Conservation (phyloP, 2,888 invertebrate species). For the Schizaphis graminum region DNA sequence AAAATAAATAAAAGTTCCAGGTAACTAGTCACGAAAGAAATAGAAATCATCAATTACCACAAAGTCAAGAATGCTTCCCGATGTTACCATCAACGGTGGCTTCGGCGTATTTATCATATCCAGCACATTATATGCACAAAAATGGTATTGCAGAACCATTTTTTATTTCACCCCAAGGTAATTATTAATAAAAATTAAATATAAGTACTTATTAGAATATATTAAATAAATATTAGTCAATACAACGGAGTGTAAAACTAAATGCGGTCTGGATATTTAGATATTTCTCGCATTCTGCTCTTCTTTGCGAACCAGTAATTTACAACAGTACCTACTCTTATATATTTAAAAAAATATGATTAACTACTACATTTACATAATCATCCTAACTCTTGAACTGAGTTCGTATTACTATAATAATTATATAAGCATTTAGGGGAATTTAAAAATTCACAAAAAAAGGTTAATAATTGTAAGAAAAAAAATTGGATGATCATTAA, state of each 20-base stretch:
- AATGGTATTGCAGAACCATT: conserved; percentile 69
- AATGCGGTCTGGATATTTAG: background rate
- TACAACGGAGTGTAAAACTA: background rate
- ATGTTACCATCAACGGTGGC: conserved; percentile 69
- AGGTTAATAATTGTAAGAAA: background rate
- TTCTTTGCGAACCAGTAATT: background rate
- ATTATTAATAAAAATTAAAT: background rate
- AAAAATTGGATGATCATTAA: background rate
- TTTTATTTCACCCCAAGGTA: conserved; percentile 70
- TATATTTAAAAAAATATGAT: background rate
- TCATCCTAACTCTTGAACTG: background rate
- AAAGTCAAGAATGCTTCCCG: conserved; percentile 68
- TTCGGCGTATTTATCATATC: conserved; percentile 70
- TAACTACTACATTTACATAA: background rate
- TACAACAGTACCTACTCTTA: background rate
- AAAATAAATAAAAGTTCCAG: conserved; percentile 58
- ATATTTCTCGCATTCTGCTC: too few relatives aligned
- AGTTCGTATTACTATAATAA: background rate
- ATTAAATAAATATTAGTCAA: background rate
- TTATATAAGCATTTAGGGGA: background rate
- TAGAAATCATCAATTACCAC: conserved; percentile 55
- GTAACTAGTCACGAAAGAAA: conserved; percentile 49
- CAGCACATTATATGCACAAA: conserved; percentile 71
- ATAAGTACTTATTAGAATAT: background rate
- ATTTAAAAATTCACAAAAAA: background rate